Evolutionary conservation across 2,113 vertebrate species (phyloP).

Genomic region (Cynopterus brachyotis): DNA sequence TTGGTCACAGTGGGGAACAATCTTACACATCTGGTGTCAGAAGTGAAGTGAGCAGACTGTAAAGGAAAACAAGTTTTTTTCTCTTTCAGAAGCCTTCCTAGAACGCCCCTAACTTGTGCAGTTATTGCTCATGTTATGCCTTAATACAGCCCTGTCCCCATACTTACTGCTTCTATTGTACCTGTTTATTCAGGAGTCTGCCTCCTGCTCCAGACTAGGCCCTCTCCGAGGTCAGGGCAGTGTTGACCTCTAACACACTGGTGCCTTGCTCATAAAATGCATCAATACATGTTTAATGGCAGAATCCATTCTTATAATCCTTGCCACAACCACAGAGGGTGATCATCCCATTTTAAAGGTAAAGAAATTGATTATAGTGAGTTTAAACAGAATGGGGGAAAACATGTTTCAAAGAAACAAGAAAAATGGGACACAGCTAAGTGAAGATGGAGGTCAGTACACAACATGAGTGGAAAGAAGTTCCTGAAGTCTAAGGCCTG

Average conservation of each 20-base stretch:
- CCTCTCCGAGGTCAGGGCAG: not conserved
- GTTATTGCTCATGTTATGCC: not conserved
- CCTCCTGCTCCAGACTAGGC: not conserved
- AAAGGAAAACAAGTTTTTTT: not conserved
- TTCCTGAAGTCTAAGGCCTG: not conserved
- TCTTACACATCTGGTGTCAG: not conserved
- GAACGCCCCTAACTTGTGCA: not conserved
- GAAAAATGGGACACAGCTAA: not conserved
- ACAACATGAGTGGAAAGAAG: not conserved
- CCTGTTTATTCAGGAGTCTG: not conserved
- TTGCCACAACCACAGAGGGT: not conserved
- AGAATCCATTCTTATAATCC: not conserved
- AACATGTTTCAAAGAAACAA: not conserved
- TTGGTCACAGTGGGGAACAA: not conserved
- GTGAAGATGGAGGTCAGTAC: not conserved
- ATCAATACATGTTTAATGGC: not conserved
- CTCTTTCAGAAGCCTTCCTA: not conserved
- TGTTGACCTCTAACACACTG: accelerated
- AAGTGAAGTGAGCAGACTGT: too few relatives aligned
- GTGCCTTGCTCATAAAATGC: not conserved
- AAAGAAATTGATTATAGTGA: not conserved
- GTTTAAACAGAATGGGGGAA: not conserved
- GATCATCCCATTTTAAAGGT: not conserved
- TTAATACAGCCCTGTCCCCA: not conserved
- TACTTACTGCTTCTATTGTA: not conserved